Conservation (phyloP, 2,113 vertebrate species). For the Otolemur garnettii region DNA sequence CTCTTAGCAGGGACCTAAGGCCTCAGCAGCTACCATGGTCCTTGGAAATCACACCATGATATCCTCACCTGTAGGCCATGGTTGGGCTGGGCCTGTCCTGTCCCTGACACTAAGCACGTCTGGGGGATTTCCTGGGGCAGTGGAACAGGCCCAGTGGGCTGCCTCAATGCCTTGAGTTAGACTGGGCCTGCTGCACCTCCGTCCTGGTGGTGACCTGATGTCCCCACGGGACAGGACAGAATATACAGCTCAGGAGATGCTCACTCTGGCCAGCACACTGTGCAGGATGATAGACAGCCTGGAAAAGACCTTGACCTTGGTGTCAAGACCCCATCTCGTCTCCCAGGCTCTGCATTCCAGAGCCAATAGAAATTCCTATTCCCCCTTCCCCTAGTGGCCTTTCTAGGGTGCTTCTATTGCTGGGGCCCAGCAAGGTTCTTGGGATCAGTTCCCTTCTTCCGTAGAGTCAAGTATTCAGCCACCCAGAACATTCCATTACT, state of each 20-base stretch:
- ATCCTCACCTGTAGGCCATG: background rate
- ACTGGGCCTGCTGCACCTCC: background rate
- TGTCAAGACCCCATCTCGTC: background rate
- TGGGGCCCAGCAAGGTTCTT: background rate
- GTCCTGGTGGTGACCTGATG: background rate
- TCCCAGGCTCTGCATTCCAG: background rate
- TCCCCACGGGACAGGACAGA: background rate
- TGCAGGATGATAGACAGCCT: too few relatives aligned
- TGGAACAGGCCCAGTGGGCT: background rate
- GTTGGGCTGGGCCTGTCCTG: background rate
- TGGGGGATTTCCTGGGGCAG: background rate
- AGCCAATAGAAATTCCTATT: background rate
- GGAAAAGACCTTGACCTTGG: background rate
- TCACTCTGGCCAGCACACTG: background rate
- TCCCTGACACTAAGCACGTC: too few relatives aligned
- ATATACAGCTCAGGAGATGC: background rate
- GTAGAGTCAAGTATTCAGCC: background rate
- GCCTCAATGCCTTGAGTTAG: background rate
- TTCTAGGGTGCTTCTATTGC: background rate
- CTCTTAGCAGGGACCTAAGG: background rate
- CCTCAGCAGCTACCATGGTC: background rate
- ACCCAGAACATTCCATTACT: background rate
- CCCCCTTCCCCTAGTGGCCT: fast-evolving
- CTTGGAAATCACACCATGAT: background rate
- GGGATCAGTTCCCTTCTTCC: background rate